Evolutionary conservation across 2,113 vertebrate genomes (phyloP).

Genomic region (Esox niger): DNA sequence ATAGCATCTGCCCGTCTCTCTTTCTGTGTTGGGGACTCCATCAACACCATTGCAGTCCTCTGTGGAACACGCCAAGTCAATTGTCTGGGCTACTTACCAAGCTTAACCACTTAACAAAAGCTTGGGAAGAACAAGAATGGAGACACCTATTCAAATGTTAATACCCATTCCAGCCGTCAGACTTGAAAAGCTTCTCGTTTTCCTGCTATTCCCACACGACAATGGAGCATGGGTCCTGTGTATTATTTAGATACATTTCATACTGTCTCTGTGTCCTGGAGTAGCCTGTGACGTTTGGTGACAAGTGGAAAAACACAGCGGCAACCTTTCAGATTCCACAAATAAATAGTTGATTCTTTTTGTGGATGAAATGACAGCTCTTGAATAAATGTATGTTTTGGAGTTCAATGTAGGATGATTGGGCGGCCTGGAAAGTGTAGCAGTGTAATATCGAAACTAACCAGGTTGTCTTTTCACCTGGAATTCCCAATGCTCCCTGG

Average conservation of each 20-base stretch:
- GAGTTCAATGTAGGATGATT: constrained; percentile 19
- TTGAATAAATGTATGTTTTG: constrained; percentile 37
- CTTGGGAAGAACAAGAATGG: constrained; percentile 36
- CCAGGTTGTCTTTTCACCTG: constrained; percentile 52
- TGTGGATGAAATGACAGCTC: constrained; percentile 39
- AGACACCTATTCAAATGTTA: constrained; percentile 65
- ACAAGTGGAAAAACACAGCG: constrained; percentile 39
- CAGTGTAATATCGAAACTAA: constrained; percentile 35
- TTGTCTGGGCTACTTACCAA: constrained; percentile 63
- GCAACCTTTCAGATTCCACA: constrained; percentile 40
- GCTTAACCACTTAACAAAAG: constrained; percentile 55
- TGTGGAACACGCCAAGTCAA: constrained; percentile 48
- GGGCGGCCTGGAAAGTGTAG: constrained; percentile 18
- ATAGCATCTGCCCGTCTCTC: constrained; percentile 20
- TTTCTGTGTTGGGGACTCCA: constrained; percentile 54
- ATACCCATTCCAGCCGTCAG: constrained; percentile 55
- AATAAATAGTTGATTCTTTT: constrained; percentile 3
- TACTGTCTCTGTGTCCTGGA: constrained; percentile 26
- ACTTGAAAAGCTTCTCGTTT: constrained; percentile 46
- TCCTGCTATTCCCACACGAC: constrained; percentile 26
- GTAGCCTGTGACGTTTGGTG: constrained; percentile 28
- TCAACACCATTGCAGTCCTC: constrained; percentile 48
- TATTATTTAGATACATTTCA: constrained; percentile 47
- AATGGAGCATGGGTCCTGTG: constrained; percentile 40
- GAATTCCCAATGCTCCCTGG: too few relatives aligned